Conservation (phyloP, 2,113 vertebrate species). For the Redunca redunca region DNA sequence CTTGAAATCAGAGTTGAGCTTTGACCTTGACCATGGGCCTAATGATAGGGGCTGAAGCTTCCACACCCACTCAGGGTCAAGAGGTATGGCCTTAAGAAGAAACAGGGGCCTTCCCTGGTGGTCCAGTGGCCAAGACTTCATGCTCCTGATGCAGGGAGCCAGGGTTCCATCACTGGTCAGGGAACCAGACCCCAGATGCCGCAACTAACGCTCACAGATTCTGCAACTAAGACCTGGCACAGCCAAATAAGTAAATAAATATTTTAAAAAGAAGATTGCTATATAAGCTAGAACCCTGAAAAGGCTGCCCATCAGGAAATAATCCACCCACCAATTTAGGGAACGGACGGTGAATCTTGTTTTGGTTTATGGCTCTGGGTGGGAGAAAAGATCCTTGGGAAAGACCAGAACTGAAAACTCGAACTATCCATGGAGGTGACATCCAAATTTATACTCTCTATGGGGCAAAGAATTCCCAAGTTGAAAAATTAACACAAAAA, state of each 20-base stretch:
- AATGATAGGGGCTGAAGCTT: neutral
- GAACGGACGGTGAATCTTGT: neutral
- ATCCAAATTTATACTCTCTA: neutral
- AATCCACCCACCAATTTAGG: neutral
- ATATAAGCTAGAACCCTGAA: neutral
- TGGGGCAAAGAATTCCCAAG: neutral
- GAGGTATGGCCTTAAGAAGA: neutral
- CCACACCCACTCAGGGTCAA: too few species aligned
- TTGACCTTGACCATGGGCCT: neutral
- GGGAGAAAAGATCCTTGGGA: neutral
- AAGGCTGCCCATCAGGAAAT: neutral
- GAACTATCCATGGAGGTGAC: neutral
- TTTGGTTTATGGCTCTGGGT: neutral
- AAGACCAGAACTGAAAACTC: neutral
- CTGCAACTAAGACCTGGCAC: neutral
- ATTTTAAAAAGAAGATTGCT: neutral
- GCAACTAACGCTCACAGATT: rapidly evolving
- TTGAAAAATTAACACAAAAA: neutral
- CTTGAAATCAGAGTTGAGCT: neutral
- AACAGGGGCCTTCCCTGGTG: neutral
- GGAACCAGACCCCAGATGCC: neutral
- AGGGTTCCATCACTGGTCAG: neutral
- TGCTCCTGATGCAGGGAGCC: neutral
- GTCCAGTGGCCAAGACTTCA: neutral
- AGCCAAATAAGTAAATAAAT: neutral